Conservation (phyloP, 2,113 vertebrate species). For the Serinus canaria region DNA sequence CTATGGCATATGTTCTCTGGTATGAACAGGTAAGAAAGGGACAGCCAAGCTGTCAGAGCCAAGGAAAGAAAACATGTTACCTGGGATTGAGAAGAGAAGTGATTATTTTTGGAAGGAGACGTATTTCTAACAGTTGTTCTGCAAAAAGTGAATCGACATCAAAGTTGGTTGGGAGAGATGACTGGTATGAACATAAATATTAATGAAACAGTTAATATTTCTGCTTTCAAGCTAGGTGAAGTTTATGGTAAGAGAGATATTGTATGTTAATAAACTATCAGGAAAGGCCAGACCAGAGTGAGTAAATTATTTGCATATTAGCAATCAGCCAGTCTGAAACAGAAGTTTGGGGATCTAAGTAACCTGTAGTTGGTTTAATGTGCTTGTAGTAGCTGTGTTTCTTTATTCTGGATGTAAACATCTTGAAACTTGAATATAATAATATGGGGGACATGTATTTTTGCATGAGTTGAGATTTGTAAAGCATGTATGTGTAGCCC, state of each 20-base stretch:
- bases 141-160: neutral
- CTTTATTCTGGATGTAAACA: neutral
- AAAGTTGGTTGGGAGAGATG: neutral
- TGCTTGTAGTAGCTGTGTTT: neutral
- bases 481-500: neutral
- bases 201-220: neutral
- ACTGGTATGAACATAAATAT: neutral
- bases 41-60: neutral
- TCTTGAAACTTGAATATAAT: neutral
- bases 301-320: neutral
- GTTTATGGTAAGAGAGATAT: neutral
- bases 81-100: neutral
- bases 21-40: neutral
- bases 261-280: neutral
- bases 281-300: neutral
- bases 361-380: neutral
- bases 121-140: neutral
- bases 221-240: neutral
- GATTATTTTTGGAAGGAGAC: neutral
- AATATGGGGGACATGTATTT: neutral
- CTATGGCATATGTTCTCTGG: neutral
- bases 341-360: neutral
- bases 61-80: neutral
- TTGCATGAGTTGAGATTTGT: neutral
- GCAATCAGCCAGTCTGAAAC: neutral